Evolutionary conservation across 1,140 invertebrate genomes (phyloP).

Genomic region (Tetraneura akinire): DNA sequence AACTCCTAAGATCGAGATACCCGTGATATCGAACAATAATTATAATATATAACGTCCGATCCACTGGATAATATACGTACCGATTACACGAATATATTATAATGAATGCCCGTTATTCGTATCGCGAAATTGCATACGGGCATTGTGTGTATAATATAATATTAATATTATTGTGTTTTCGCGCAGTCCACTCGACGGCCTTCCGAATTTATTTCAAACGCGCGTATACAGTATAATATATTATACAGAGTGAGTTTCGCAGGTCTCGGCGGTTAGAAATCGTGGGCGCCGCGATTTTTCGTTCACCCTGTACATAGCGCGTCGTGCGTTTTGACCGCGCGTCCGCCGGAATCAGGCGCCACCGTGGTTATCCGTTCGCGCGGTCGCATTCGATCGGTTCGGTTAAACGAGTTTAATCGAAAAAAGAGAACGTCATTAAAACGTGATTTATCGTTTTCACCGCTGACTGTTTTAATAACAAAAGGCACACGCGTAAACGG

Average conservation of each 20-base stretch:
- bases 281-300: too few species aligned
- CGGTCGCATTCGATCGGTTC: not conserved
- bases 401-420: conserved; percentile 20
- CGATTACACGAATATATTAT: too few species aligned
- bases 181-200: not conserved
- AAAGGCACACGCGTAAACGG: not conserved
- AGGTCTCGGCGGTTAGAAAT: not conserved
- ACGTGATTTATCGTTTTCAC: conserved; percentile 18
- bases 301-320: too few species aligned
- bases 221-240: not conserved
- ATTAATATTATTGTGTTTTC: too few species aligned
- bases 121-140: too few species aligned
- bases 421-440: conserved; percentile 8
- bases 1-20: too few species aligned
- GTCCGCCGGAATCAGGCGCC: not conserved
- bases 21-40: too few species aligned
- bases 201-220: not conserved
- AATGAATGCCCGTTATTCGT: too few species aligned
- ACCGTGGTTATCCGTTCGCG: not conserved
- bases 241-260: not conserved
- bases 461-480: not conserved
- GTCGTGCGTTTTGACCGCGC: not conserved
- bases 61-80: too few species aligned
- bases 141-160: too few species aligned
- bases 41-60: too few species aligned